Percentiles rank a stretch among this genome's conserved stretches.
These are phyloP conservation scores for Cygnus olor DNA, from an alignment of 2,797 vertebrate species.

Conservation along the genomic window DNA sequence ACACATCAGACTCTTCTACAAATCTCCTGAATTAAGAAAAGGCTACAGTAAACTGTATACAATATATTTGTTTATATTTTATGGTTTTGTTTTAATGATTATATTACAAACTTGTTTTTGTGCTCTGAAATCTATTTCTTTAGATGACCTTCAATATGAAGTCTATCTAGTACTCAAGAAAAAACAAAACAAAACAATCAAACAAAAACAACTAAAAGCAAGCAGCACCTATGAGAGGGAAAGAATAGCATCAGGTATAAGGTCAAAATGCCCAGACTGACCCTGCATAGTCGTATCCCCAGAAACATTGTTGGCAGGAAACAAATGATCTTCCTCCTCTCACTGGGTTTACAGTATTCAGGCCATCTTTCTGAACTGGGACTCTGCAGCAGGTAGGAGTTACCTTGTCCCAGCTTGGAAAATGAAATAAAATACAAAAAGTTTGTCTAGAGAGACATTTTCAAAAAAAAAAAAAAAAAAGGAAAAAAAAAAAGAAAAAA, in stretches of 20 bases:
- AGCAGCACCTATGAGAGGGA: background rate
- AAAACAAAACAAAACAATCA: background rate
- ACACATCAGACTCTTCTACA: background rate
- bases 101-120: background rate
- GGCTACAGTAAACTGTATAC: background rate
- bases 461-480: background rate
- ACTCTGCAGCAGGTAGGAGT: background rate
- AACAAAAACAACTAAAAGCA: background rate
- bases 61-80: background rate
- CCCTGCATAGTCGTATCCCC: background rate
- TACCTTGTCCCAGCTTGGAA: background rate
- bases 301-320: background rate
- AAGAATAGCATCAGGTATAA: background rate
- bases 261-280: background rate
- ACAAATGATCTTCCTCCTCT: background rate
- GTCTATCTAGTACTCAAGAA: background rate
- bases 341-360: background rate
- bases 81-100: background rate
- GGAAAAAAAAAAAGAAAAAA: background rate
- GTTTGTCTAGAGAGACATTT: background rate
- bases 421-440: background rate
- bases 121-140: background rate
- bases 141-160: background rate
- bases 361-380: background rate
- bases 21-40: background rate